Conservation (phyloP, 2,797 vertebrate species). For the Scomberomorus guttatus region DNA sequence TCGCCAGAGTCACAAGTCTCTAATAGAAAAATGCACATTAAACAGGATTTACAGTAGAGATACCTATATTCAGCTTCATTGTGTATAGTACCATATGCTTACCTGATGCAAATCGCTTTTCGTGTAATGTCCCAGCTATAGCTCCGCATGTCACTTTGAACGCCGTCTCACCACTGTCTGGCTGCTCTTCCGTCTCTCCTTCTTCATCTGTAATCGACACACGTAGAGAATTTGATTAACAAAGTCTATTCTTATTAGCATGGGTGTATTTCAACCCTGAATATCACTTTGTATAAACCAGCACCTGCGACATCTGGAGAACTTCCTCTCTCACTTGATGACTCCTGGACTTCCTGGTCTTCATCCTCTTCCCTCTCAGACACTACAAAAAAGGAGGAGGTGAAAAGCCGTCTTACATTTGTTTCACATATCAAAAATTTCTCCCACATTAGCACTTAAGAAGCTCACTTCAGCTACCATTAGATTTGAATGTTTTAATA, state of each 20-base stretch:
- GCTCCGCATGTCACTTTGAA: conserved; percentile 71
- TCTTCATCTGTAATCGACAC: conserved; percentile 30
- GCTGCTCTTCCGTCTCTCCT: conserved; percentile 21
- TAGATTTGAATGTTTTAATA: not conserved
- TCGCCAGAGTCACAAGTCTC: not conserved
- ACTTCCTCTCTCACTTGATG: not conserved
- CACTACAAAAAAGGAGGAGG: not conserved
- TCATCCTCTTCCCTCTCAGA: conserved; percentile 13
- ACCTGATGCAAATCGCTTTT: conserved; percentile 77
- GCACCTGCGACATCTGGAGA: conserved; percentile 29
- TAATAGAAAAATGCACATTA: not conserved
- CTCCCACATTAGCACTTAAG: not conserved
- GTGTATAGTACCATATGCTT: not conserved
- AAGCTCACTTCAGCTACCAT: no score
- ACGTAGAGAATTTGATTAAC: not conserved
- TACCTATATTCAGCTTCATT: not conserved
- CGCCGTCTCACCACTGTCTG: not conserved
- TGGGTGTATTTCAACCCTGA: not conserved
- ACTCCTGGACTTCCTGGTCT: conserved; percentile 23
- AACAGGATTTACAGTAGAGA: not conserved
- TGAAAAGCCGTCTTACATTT: not conserved
- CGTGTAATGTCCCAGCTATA: conserved; percentile 58
- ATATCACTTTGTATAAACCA: not conserved
- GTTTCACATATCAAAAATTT: not conserved
- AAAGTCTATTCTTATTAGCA: not conserved